These are phyloP conservation scores for Crossocerus cetratus DNA, from an alignment of 2,888 invertebrate genomes.

Conservation along the genomic window DNA sequence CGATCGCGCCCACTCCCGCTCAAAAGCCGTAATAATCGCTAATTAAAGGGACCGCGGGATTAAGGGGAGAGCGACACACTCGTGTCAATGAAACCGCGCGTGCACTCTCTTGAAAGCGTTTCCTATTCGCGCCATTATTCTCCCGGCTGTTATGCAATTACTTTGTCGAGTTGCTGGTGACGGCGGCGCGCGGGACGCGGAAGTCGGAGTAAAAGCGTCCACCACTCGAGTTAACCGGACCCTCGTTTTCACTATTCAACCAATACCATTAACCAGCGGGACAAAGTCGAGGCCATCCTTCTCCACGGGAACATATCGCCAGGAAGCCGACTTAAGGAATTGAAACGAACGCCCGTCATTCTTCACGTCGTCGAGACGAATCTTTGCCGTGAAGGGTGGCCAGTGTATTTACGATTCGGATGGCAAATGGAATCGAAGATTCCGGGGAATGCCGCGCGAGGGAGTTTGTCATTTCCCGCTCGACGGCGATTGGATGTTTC, in stretches of 20 bases:
- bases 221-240: too few species aligned
- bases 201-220: too few species aligned
- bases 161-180: too few species aligned
- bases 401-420: constrained; percentile 47
- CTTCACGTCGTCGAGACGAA: constrained; percentile 28
- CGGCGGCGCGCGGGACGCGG: too few species aligned
- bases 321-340: constrained; percentile 29
- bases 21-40: constrained; percentile 54
- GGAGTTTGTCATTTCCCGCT: constrained; percentile 31
- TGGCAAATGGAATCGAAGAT: constrained; percentile 51
- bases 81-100: constrained; percentile 30
- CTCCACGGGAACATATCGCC: constrained; percentile 8
- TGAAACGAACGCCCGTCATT: constrained; percentile 18
- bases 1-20: constrained; percentile 30
- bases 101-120: neutral
- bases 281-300: constrained; percentile 10
- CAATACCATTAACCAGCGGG: constrained; percentile 34
- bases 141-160: too few species aligned
- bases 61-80: constrained; percentile 8
- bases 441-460: neutral
- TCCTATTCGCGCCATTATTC: neutral
- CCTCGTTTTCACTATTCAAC: constrained; percentile 5
- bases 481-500: constrained; percentile 38
- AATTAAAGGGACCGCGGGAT: constrained; percentile 45
- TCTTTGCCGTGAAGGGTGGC: constrained; percentile 19